A percentile compares a stretch with the other conserved stretches of the same genome.
Evolutionary conservation across 2,888 invertebrate genomes (phyloP).

Genomic region (Cremastinae sp.): DNA sequence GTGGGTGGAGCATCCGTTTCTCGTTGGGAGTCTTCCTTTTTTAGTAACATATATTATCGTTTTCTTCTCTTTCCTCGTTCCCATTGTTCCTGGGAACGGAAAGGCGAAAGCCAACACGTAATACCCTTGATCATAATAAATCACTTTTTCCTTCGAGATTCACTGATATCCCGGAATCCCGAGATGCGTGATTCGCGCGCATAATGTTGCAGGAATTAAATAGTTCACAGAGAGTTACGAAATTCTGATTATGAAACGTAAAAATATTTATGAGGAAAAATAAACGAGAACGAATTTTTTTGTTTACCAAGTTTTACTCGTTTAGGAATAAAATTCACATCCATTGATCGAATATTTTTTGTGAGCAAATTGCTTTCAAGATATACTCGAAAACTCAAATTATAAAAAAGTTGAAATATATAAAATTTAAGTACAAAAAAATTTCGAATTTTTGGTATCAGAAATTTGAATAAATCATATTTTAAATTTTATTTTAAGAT

Average conservation of each 20-base stretch:
- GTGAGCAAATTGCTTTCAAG: too few species aligned
- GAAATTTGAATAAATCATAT: too few species aligned
- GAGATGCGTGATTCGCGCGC: constrained; percentile 20
- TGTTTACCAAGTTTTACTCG: too few species aligned
- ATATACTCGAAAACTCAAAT: too few species aligned
- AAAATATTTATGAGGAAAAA: background rate
- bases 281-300: constrained; percentile 26
- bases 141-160: constrained; percentile 51
- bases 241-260: constrained; percentile 35
- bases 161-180: constrained; percentile 15
- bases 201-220: constrained; percentile 32
- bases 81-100: constrained; percentile 14
- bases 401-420: too few species aligned
- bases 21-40: too few species aligned
- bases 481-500: too few species aligned
- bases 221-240: constrained; percentile 47
- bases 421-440: too few species aligned
- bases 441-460: too few species aligned
- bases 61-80: constrained; percentile 10
- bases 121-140: constrained; percentile 37
- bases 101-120: constrained; percentile 51
- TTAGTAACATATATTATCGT: background rate
- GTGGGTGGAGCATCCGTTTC: background rate
- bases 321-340: too few species aligned
- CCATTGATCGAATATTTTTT: too few species aligned